phyloP scores from a whole-genome alignment of 2,888 invertebrate genomes.

The Drosophila fulvimacula region DNA sequence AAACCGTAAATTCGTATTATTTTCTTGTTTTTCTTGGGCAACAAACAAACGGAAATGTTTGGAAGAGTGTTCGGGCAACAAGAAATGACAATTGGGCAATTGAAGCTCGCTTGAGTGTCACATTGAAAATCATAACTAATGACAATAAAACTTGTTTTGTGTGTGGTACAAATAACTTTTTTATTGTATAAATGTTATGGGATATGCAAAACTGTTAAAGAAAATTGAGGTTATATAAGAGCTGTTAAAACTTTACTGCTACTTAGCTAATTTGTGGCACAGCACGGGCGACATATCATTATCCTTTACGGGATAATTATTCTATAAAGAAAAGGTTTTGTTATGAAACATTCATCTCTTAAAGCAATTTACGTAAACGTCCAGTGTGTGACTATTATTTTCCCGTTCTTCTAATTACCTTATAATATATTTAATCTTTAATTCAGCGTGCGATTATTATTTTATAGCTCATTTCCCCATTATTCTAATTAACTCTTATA shows the following conservation, averaged over 20 bases:
- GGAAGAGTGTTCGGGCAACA: constrained; percentile 5
- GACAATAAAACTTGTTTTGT: neutral
- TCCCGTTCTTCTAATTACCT: neutral
- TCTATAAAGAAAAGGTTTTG: neutral
- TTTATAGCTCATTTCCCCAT: neutral
- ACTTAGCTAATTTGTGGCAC: neutral
- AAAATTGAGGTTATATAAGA: neutral
- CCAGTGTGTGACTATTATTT: neutral
- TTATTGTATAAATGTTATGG: constrained; percentile 1
- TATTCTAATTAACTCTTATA: neutral
- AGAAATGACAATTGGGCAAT: constrained; percentile 5
- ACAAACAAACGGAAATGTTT: constrained; percentile 4
- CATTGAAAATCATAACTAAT: constrained; percentile 10
- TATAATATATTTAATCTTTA: too few species aligned
- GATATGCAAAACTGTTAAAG: neutral
- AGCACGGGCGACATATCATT: neutral
- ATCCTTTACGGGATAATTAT: neutral
- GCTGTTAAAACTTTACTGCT: neutral
- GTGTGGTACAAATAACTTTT: constrained; percentile 1
- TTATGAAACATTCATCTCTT: neutral
- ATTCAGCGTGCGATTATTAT: neutral
- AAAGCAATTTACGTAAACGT: neutral
- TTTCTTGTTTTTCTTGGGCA: constrained; percentile 1
- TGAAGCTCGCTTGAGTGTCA: constrained; percentile 6
- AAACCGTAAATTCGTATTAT: constrained; percentile 33